Evolutionary conservation across 1,140 invertebrate genomes (phyloP).

Genomic region (Hesperophylax magnus): DNA sequence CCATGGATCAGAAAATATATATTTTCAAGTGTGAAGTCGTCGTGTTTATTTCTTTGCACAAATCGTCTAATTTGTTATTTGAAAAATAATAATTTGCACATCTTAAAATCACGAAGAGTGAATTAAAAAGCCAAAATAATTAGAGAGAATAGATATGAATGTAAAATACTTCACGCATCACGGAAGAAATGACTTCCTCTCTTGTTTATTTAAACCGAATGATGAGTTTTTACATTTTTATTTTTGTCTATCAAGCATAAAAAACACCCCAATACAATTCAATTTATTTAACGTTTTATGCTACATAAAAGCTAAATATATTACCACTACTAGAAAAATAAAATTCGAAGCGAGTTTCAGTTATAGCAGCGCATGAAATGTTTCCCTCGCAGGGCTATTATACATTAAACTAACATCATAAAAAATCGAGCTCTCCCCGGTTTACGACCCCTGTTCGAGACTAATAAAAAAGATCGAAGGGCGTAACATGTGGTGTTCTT

Average conservation of each 20-base stretch:
- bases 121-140: no score
- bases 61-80: no score
- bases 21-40: no score
- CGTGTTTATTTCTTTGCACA: no score
- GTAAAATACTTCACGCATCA: no score
- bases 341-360: neutral
- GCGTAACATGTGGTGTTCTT: conserved; percentile 46
- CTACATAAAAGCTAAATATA: conserved; percentile 24
- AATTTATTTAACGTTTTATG: conserved; percentile 22
- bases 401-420: conserved; percentile 20
- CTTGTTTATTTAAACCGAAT: no score
- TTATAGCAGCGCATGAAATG: conserved; percentile 9
- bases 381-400: conserved; percentile 2
- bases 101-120: no score
- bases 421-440: conserved; percentile 24
- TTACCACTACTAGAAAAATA: neutral
- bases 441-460: conserved; percentile 37
- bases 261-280: neutral
- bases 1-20: no score
- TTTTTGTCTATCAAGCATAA: conserved; percentile 7
- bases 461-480: conserved; percentile 50
- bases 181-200: no score
- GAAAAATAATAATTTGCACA: no score
- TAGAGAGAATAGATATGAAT: no score
- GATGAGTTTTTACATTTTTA: no score